These are phyloP conservation scores for Apantesis nais DNA, from an alignment of 2,888 invertebrate species.

Conservation along the genomic window DNA sequence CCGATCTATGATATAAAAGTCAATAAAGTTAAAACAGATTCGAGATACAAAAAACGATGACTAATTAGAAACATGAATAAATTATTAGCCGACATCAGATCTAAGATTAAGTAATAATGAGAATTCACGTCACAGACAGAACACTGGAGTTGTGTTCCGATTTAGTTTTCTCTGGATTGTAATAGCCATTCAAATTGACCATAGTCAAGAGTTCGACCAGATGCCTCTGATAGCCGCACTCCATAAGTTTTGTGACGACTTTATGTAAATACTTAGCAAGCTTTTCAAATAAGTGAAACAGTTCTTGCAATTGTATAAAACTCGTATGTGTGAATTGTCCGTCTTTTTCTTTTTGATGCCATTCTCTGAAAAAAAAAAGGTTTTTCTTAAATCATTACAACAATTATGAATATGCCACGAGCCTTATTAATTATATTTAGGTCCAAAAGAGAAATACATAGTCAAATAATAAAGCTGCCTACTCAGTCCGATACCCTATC, in stretches of 20 bases:
- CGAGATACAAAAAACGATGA: background rate
- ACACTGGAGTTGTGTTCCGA: conserved; percentile 60
- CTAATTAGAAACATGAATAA: background rate
- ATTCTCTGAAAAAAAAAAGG: conserved; percentile 80
- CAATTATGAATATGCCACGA: background rate
- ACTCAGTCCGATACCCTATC: background rate
- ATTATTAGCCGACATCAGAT: background rate
- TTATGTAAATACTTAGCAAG: conserved; percentile 87
- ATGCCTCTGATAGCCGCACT: conserved; percentile 89
- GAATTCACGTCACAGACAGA: conserved; percentile 41
- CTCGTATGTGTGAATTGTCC: conserved; percentile 85
- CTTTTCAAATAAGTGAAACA: conserved; percentile 87
- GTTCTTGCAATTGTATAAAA: conserved; percentile 83
- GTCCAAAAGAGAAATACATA: background rate
- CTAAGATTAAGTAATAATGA: background rate
- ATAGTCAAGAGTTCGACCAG: conserved; percentile 87
- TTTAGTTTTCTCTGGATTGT: conserved; percentile 70
- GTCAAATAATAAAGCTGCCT: background rate
- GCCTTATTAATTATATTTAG: background rate
- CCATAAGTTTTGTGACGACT: conserved; percentile 86
- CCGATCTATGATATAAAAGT: background rate
- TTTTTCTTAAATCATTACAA: too few species aligned
- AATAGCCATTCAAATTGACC: conserved; percentile 88
- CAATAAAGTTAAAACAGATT: background rate
- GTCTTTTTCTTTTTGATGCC: conserved; percentile 80